These are phyloP conservation scores for Ptychodera flava DNA, from an alignment of 35 echinoderm and acorn worm species.

Conservation along the genomic window DNA sequence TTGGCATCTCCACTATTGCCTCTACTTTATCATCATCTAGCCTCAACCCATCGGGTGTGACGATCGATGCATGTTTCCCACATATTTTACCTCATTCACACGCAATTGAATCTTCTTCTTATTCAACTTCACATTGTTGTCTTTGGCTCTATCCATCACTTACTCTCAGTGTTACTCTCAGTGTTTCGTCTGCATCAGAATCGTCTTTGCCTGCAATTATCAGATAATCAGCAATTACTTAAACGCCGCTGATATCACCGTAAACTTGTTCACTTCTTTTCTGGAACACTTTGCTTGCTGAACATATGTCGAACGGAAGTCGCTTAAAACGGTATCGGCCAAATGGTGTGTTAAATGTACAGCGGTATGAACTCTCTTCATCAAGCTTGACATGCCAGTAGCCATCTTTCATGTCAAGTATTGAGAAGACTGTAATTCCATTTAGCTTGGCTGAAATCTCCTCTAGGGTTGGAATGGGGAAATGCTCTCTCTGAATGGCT, in stretches of 20 bases:
- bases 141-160: conserved; percentile 47
- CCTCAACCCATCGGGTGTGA: conserved; percentile 22
- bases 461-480: conserved; percentile 27
- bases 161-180: too few relatives aligned
- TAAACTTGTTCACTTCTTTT: too few relatives aligned
- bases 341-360: conserved; percentile 36
- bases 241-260: too few relatives aligned
- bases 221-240: too few relatives aligned
- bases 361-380: conserved; percentile 44
- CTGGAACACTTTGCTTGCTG: conserved; percentile 9
- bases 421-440: too few relatives aligned
- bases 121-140: conserved; percentile 78
- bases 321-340: conserved; percentile 19
- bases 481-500: conserved; percentile 27
- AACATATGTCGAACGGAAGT: conserved; percentile 30
- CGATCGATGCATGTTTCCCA: conserved; percentile 69
- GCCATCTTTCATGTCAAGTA: conserved; percentile 33
- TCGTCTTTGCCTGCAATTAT: conserved; percentile 35
- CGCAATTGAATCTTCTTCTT: conserved; percentile 58
- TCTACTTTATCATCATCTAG: conserved; percentile 54
- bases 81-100: conserved; percentile 60
- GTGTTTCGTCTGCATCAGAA: conserved; percentile 30
- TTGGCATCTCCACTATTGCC: conserved; percentile 64
- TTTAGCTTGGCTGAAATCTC: conserved; percentile 21
- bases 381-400: conserved; percentile 45